Evolutionary conservation across 2,797 vertebrate genomes (phyloP).

Genomic region (Notamacropus eugenii): DNA sequence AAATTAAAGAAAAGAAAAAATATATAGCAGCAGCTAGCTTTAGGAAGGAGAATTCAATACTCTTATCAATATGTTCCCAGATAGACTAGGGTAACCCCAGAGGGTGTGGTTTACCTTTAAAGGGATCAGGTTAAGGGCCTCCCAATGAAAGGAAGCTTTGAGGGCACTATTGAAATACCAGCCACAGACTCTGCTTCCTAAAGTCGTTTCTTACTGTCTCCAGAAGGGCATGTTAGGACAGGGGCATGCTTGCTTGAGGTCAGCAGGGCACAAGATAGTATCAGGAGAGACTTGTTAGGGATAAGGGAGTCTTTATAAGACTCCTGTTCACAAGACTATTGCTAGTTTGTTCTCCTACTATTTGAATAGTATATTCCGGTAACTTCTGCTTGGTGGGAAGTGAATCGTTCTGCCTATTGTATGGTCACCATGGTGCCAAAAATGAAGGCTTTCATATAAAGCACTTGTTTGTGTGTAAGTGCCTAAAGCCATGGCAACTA

Average conservation of each 20-base stretch:
- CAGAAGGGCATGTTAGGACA: not conserved
- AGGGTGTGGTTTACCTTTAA: not conserved
- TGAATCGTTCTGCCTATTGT: constrained; percentile 53
- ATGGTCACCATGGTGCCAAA: constrained; percentile 60
- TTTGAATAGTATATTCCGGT: constrained; percentile 31
- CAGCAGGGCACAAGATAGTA: not conserved
- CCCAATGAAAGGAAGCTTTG: not conserved
- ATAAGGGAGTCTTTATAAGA: not conserved
- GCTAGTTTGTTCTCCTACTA: constrained; percentile 37
- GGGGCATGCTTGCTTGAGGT: constrained; percentile 6
- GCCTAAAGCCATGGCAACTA: constrained; percentile 40
- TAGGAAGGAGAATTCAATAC: not conserved
- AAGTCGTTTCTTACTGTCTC: not conserved
- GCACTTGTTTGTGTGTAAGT: constrained; percentile 58
- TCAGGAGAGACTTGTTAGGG: not conserved
- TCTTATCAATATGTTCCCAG: not conserved
- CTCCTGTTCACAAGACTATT: not conserved
- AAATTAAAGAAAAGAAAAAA: too few relatives aligned
- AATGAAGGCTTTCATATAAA: constrained; percentile 61
- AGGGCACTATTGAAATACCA: not conserved
- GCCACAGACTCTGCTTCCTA: constrained; percentile 1
- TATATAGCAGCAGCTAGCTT: too few relatives aligned
- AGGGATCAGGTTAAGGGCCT: not conserved
- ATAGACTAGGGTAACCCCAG: not conserved
- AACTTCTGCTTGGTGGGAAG: constrained; percentile 24